Conservation (phyloP, 1,140 invertebrate genomes). For the Drosophila ercepeae region DNA sequence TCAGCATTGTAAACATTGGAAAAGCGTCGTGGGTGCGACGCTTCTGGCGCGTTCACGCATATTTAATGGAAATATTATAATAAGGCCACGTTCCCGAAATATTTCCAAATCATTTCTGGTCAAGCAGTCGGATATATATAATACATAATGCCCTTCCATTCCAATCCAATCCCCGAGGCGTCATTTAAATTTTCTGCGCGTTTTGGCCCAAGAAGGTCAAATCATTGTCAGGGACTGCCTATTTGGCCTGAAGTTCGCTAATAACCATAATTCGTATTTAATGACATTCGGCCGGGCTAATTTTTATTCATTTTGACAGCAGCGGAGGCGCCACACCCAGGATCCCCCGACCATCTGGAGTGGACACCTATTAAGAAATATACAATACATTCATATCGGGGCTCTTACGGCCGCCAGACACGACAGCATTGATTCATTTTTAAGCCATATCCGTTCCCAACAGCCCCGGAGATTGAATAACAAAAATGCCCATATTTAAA, state of each 20-base stretch:
- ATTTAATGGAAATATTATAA: slow-evolving; percentile 42
- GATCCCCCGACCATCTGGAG: slow-evolving; percentile 22
- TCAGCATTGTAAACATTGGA: slow-evolving; percentile 20
- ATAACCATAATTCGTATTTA: slow-evolving; percentile 63
- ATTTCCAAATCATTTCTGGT: slow-evolving; percentile 26
- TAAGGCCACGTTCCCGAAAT: slow-evolving; percentile 42
- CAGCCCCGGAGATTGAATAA: slow-evolving; percentile 9
- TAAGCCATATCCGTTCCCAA: background rate
- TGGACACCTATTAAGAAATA: slow-evolving; percentile 55
- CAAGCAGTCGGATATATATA: slow-evolving; percentile 9
- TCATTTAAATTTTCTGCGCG: slow-evolving; percentile 49
- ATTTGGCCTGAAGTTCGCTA: slow-evolving; percentile 33
- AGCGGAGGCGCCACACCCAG: slow-evolving; percentile 17
- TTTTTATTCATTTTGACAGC: slow-evolving; percentile 29
- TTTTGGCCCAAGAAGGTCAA: slow-evolving; percentile 47
- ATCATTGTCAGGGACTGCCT: slow-evolving; percentile 50
- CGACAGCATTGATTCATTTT: slow-evolving; percentile 39
- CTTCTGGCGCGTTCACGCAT: slow-evolving; percentile 35
- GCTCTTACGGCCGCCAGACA: slow-evolving; percentile 22
- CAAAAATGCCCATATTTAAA: slow-evolving; percentile 6
- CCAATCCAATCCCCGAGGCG: slow-evolving; percentile 19
- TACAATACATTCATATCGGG: slow-evolving; percentile 43
- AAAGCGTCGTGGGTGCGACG: slow-evolving; percentile 16
- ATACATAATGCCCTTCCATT: background rate
- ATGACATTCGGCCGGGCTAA: slow-evolving; percentile 49